Evolutionary conservation across 2,888 invertebrate species (phyloP), one percentile per base, ranked within the genome.

Genomic region (Coleophora deauratella): DNA sequence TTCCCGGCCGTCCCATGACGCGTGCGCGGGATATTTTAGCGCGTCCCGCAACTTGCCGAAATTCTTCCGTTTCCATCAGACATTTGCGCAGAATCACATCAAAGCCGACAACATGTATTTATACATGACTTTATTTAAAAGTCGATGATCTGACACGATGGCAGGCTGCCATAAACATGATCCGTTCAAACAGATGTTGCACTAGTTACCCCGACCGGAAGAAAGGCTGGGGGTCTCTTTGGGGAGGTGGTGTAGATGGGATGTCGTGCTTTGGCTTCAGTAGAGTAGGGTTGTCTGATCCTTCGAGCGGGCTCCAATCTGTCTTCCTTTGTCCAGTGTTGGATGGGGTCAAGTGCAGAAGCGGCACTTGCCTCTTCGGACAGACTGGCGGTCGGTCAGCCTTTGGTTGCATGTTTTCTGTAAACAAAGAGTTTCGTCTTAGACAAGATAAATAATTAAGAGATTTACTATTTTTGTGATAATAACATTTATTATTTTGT

Each of bases 241-340:
- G 78, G 0, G 84, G 84, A 0, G 84, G 84, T 1, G 84, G 84
- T 3, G 84, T 85, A 12, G 82, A 59, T 1, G 84, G 84, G 14
- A 85, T 82, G 33, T 81, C 81, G 47, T 82, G 79, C 33, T 80
- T 71, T 1, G 82, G 81, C 46, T 72, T 80, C 47, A 85, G 62
- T 9, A 84, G 63, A 61, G 72, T 73, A 1, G 81, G 82, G 53
- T 68, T 72, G 40, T 65, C 65, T 1, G 55, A 13, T 12, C 52
- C 55, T 39, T 67, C 62, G n/a, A 61, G 63, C 6, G 68, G 55
- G 27, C 55, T 57, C 3, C 34, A 27, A 12, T 76, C 76, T n/a
- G 42, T 49, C 37, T 55, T 66, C 54, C 70, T 76, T 43, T 74
- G 75, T 21, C 57, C 62, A 11, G 62, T 56, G 27, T 62, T 66